phyloP scores from a whole-genome alignment of 1,140 invertebrate genomes.

The Panonychus citri region DNA sequence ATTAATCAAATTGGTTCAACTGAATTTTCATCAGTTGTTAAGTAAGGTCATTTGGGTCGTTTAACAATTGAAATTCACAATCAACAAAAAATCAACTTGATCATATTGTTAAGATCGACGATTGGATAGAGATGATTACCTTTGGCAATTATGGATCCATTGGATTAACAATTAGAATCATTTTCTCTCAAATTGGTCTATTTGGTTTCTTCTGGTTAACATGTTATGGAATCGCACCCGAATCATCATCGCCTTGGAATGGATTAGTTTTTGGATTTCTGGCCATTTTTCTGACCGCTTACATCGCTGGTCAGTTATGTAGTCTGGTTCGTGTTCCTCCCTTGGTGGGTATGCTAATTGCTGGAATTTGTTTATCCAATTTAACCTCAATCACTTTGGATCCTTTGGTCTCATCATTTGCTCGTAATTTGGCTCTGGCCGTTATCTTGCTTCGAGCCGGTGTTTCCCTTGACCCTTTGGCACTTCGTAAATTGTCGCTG shows the following conservation, averaged over 20 bases:
- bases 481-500: constrained; percentile 48
- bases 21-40: too few species aligned
- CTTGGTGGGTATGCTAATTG: constrained; percentile 8
- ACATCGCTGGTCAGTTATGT: constrained; percentile 53
- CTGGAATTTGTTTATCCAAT: constrained; percentile 12
- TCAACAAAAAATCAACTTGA: too few species aligned
- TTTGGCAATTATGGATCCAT: too few species aligned
- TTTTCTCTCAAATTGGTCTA: too few species aligned
- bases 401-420: constrained; percentile 10
- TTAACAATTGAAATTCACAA: too few species aligned
- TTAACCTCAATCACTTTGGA: not conserved
- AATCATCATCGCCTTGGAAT: constrained; percentile 32
- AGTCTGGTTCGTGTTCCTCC: constrained; percentile 53
- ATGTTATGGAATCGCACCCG: too few species aligned
- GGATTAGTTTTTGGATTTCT: constrained; percentile 49
- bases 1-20: too few species aligned
- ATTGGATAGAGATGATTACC: too few species aligned
- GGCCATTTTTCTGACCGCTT: constrained; percentile 33
- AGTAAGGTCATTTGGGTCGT: too few species aligned
- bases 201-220: too few species aligned
- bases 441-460: constrained; percentile 80
- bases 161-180: too few species aligned
- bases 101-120: too few species aligned
- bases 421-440: constrained; percentile 63
- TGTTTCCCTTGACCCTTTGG: constrained; percentile 62